phyloP scores from a whole-genome alignment of 2,888 invertebrate genomes.

The Ypsolopha sequella region DNA sequence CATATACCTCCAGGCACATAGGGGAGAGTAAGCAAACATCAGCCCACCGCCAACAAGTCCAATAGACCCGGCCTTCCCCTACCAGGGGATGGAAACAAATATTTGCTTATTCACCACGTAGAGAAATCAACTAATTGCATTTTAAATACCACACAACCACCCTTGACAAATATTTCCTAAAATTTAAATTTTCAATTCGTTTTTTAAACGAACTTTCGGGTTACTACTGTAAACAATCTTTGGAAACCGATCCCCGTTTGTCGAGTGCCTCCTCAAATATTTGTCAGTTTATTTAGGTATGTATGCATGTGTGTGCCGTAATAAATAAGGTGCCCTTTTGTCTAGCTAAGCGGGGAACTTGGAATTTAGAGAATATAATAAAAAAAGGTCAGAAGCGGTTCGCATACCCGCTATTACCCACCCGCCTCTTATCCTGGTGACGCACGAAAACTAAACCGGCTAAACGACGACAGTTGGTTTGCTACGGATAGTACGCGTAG shows the following conservation, averaged over 20 bases:
- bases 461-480: too few species aligned
- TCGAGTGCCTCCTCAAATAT: background rate
- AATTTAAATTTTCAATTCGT: too few species aligned
- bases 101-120: conserved; percentile 55
- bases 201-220: conserved; percentile 7
- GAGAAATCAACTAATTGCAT: conserved; percentile 65
- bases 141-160: conserved; percentile 63
- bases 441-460: too few species aligned
- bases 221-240: conserved; percentile 36
- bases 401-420: too few species aligned
- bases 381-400: too few species aligned
- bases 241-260: background rate
- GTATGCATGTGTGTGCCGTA: too few species aligned
- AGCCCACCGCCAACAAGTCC: background rate
- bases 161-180: conserved; percentile 57
- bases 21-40: conserved; percentile 49
- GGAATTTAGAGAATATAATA: too few species aligned
- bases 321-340: too few species aligned
- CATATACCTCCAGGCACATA: conserved; percentile 16
- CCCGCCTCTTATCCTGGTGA: too few species aligned
- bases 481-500: too few species aligned
- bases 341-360: too few species aligned
- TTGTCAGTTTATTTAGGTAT: too few species aligned
- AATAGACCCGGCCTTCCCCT: background rate
- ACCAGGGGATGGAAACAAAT: conserved; percentile 1